phyloP scores from a whole-genome alignment of 2,888 invertebrate species.

The Plusia festucae region DNA sequence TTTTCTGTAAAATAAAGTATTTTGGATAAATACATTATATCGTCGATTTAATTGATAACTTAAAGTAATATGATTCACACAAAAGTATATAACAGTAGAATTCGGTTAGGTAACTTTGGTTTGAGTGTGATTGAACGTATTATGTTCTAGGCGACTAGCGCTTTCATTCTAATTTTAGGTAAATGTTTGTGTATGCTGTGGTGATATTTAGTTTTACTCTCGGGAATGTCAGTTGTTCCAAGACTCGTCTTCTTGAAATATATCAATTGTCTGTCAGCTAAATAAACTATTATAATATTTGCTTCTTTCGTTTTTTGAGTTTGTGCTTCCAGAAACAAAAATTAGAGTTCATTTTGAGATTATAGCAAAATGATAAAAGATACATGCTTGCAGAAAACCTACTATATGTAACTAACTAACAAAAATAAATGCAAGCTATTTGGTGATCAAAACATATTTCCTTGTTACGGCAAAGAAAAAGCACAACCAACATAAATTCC shows the following conservation, averaged over 20 bases:
- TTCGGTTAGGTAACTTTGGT: constrained; percentile 45
- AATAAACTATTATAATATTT: constrained; percentile 20
- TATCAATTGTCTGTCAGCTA: constrained; percentile 30
- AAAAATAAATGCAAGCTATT: constrained; percentile 40
- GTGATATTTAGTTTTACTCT: constrained; percentile 53
- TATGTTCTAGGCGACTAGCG: constrained; percentile 48
- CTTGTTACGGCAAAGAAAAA: constrained; percentile 32
- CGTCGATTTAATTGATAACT: constrained; percentile 37
- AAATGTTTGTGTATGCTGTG: constrained; percentile 50
- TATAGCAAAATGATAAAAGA: constrained; percentile 10
- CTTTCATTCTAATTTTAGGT: constrained; percentile 49
- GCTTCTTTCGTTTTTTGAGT: constrained; percentile 37
- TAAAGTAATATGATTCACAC: constrained; percentile 35
- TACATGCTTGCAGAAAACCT: constrained; percentile 5
- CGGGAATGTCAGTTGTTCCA: constrained; percentile 42
- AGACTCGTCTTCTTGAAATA: constrained; percentile 29
- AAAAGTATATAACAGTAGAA: constrained; percentile 44
- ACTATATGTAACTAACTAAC: constrained; percentile 26
- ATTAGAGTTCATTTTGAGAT: constrained; percentile 23
- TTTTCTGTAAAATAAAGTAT: constrained; percentile 46
- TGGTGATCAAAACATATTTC: constrained; percentile 39
- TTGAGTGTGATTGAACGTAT: constrained; percentile 49
- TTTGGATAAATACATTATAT: constrained; percentile 50
- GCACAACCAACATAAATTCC: constrained; percentile 10
- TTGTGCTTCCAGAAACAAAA: constrained; percentile 41